phyloP scores from a whole-genome alignment of 2,888 invertebrate genomes.

The Stenchaetothrips biformis region DNA sequence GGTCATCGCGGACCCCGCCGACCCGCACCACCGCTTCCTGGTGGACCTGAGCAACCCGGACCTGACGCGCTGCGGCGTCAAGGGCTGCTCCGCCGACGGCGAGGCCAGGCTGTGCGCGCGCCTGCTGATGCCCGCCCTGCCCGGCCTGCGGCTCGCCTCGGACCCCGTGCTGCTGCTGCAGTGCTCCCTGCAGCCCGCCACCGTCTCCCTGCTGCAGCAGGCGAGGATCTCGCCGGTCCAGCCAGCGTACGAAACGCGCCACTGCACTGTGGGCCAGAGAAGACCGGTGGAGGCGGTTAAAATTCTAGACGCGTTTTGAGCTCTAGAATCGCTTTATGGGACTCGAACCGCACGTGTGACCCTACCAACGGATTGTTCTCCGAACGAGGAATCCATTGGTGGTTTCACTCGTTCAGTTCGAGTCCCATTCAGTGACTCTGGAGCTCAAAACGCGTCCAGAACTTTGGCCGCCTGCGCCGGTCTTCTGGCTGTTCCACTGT shows the following conservation, averaged over 20 bases:
- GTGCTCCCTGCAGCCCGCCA: constrained; percentile 14
- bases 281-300: too few relatives aligned
- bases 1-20: constrained; percentile 9
- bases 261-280: too few relatives aligned
- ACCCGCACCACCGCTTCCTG: constrained; percentile 17
- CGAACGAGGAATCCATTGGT: too few relatives aligned
- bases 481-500: too few relatives aligned
- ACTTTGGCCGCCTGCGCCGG: too few relatives aligned
- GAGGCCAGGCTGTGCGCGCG: not conserved
- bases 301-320: too few relatives aligned
- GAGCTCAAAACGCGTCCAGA: too few relatives aligned
- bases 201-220: not conserved
- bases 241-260: not conserved
- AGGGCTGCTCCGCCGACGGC: not conserved
- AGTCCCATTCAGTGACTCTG: too few relatives aligned
- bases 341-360: too few relatives aligned
- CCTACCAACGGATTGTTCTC: too few relatives aligned
- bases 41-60: constrained; percentile 16
- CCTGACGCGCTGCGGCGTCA: not conserved
- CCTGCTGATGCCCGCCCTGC: not conserved
- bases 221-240: not conserved
- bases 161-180: constrained; percentile 22
- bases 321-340: too few relatives aligned
- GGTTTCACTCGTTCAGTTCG: too few relatives aligned
- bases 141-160: constrained; percentile 4